Evolutionary conservation across 64 coral and sea anemone genomes (phyloP).

Genomic region (Orbicella faveolata): DNA sequence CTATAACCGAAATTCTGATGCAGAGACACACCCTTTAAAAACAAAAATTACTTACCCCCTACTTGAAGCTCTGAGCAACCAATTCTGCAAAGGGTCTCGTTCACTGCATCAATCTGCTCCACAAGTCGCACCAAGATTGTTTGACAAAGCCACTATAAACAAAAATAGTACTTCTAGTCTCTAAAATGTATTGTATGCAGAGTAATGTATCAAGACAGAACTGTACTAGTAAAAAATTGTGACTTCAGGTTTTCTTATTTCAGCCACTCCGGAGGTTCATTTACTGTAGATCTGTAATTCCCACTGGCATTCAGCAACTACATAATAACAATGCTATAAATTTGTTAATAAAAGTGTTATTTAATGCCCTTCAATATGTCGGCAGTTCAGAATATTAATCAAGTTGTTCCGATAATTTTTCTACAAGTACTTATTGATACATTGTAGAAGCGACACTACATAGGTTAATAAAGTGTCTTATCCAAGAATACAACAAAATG

Average conservation of each 20-base stretch:
- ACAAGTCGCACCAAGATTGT: conserved; percentile 81
- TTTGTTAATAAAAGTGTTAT: too few species aligned
- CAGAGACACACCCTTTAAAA: neutral
- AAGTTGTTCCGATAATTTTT: too few species aligned
- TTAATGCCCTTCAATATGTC: too few species aligned
- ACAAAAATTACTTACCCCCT: conserved; percentile 61
- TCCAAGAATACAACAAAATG: neutral
- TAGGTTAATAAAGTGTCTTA: neutral
- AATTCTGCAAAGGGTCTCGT: conserved; percentile 73
- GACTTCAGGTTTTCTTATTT: too few species aligned
- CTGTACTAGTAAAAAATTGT: too few species aligned
- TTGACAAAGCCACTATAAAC: conserved; percentile 84
- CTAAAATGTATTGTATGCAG: neutral
- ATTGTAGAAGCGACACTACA: too few species aligned
- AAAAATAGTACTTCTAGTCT: neutral
- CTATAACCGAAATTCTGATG: neutral
- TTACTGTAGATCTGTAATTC: too few species aligned
- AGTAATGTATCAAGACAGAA: neutral
- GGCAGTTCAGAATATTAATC: too few species aligned
- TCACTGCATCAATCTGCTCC: conserved; percentile 79
- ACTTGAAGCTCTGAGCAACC: conserved; percentile 83
- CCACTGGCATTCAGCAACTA: too few species aligned
- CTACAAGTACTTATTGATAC: too few species aligned
- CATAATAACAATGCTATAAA: too few species aligned
- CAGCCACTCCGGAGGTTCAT: too few species aligned